Evolutionary conservation across 2,113 vertebrate genomes (phyloP), one percentile per base, ranked within the genome.

Genomic region (Pygoscelis antarcticus): DNA sequence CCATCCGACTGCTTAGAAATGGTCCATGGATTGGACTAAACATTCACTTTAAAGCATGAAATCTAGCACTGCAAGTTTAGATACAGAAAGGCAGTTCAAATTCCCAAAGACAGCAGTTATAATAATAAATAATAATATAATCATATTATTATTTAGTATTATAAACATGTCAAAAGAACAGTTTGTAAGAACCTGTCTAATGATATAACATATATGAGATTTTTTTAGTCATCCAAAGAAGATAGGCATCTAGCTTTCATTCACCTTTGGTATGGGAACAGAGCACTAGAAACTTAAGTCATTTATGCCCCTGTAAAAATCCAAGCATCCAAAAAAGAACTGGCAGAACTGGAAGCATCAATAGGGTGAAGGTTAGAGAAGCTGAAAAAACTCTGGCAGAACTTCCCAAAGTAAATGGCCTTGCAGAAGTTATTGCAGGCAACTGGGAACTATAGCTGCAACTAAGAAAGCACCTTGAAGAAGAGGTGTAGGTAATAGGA

Each of bases 21-120:
- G 3, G 4, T 47, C 6, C 2, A 0, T 57, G 25, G 23, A 17
- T 21, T 46, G 17, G 8, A 68, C 2, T 55, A 51, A 68, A 18
- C 10, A 21, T 27, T 60, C 20, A 34, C 2, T 65, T 87, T 55
- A 40, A 85, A 46, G 5, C 12, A 25, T 7, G 2, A 79, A 58
- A 29, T 14, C 9, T 75, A 55, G 4, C 27, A 49, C 27, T 54
- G 10, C 6, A n/a, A 10, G 3, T 60, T 68, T 42, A 29, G 8
- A 25, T 36, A 34, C 7, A 61, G 16, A 74, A 54, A 80, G 21
- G 13, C 22, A 27, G 17, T 29, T 86, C 13, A 49, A 32, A 9
- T 32, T 61, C 18, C 30, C 26, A 77, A n/a, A 78, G 27, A 18
- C 12, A 46, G 4, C 16, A 68, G 47, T 38, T 34, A n/a, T 32